These are phyloP conservation scores for Pollicipes pollicipes DNA, from an alignment of 1,140 invertebrate species.

Conservation along the genomic window DNA sequence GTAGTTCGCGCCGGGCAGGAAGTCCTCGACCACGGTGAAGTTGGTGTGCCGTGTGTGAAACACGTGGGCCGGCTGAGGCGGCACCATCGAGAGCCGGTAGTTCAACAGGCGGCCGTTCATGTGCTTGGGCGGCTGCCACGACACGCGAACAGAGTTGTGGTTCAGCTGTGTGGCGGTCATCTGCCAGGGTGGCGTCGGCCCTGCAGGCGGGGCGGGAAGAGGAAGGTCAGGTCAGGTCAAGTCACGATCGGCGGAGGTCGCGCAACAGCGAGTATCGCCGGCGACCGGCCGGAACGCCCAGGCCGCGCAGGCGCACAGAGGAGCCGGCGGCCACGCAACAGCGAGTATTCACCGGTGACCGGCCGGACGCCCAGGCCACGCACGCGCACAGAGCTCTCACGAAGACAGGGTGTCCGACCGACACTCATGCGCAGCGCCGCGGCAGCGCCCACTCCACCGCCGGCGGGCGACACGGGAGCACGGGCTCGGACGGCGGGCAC, in stretches of 20 bases:
- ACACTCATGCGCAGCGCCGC: background rate
- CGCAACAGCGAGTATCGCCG: no score
- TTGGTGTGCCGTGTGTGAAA: background rate
- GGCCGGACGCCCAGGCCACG: no score
- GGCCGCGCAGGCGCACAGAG: no score
- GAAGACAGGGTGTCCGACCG: no score
- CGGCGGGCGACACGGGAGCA: no score
- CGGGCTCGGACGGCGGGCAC: no score
- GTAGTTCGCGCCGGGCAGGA: constrained; percentile 42
- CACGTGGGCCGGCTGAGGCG: background rate
- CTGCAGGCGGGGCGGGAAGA: background rate
- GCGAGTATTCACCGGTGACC: no score
- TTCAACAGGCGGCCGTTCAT: constrained; percentile 41
- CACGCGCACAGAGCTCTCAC: no score
- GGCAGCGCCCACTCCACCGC: no score
- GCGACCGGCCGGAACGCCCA: background rate
- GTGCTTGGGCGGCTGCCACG: constrained; percentile 42
- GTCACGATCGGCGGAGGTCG: no score
- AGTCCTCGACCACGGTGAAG: constrained; percentile 34
- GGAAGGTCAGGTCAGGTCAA: no score
- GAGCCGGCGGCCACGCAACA: no score
- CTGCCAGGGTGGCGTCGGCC: background rate
- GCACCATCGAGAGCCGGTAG: constrained; percentile 40
- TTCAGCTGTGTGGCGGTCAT: constrained; percentile 13
- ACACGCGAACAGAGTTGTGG: constrained; percentile 42